Base-by-base conservation (phyloP, 2,797 vertebrate genomes). In the Lophius americanus region DNA sequence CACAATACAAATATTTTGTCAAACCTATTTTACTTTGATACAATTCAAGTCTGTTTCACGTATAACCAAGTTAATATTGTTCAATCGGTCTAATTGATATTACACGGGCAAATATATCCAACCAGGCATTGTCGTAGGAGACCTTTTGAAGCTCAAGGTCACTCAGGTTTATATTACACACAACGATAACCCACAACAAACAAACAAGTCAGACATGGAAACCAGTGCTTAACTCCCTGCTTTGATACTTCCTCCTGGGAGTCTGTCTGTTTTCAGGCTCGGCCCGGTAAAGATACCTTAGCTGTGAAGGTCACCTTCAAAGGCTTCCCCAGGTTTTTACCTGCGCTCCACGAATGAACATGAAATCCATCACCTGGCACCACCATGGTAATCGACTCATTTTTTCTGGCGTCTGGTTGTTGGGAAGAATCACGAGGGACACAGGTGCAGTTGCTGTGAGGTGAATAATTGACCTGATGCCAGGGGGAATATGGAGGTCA, bases 351-450 rank as follows among this genome's bases (percentile, higher is more conserved):
- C 87, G 33, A 56, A 77, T 51, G 66, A 90, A 87, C 85, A 77
- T 75, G 83, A 91, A 92, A 94, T 94, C 92, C 92, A 93, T 94
- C 93, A 93, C 92, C 86, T 88, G 90, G 90, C 86, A 84, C 88
- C 82, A 64, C 80, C 81, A 77, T 87, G 90, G 87, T 92, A 92
- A 93, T 92, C 80, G 89, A 89, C 88, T 89, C 89, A 89, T 89
- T 92, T 91, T 89, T 92, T 90, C 37, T 79, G 67, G 64, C 60
- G 71, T 76, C 75, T 76, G 81, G 84, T 87, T 91, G 92, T 91
- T 87, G 65, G 77, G 66, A 75, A 79, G 84, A 88, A 79, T 88
- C 92, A 87, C 88, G 11, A 76, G 92, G 92, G 93, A 93, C 92
- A 85, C 90, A 89, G 92, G 92, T 92, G 93, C 84, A 80, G 81